Percentiles rank a stretch among this genome's conserved stretches.
Conservation (phyloP, 1,140 invertebrate species). For the Meloidogyne hapla region DNA sequence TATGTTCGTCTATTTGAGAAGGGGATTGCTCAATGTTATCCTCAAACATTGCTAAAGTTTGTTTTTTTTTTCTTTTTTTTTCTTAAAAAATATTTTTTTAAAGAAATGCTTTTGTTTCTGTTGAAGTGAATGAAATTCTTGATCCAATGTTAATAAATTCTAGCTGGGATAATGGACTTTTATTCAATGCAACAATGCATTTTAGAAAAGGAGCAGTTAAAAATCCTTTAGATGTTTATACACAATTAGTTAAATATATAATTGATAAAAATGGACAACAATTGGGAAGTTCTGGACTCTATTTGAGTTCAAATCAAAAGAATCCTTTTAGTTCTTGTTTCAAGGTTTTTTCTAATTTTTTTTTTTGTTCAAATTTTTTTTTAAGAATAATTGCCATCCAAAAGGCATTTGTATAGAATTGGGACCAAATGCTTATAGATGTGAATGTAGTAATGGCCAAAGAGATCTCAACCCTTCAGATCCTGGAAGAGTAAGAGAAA, state of each 20-base stretch:
- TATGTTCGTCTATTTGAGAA: slow-evolving; percentile 55
- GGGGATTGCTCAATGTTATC: slow-evolving; percentile 59
- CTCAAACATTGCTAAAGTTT: slow-evolving; percentile 54
- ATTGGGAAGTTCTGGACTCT: slow-evolving; percentile 59
- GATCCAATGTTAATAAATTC: slow-evolving; percentile 58
- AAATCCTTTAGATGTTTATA: slow-evolving; percentile 59
- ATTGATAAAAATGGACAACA: slow-evolving; percentile 59
- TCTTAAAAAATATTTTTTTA: neutral
- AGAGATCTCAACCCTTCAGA: slow-evolving; percentile 57
- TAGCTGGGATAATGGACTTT: slow-evolving; percentile 58
- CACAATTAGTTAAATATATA: slow-evolving; percentile 53
- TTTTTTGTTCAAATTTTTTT: neutral
- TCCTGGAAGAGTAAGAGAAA: slow-evolving; percentile 38
- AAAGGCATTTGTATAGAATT: slow-evolving; percentile 60
- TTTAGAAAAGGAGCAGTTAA: slow-evolving; percentile 60
- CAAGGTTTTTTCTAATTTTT: slow-evolving; percentile 46
- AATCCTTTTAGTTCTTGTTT: slow-evolving; percentile 63
- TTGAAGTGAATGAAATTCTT: slow-evolving; percentile 63
- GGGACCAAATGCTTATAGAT: slow-evolving; percentile 57
- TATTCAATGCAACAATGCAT: slow-evolving; percentile 61
- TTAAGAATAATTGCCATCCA: slow-evolving; percentile 60
- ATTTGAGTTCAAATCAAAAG: slow-evolving; percentile 59
- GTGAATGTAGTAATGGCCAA: slow-evolving; percentile 51
- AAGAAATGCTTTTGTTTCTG: slow-evolving; percentile 55
- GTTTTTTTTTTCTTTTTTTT: neutral